Evolutionary conservation across 2,113 vertebrate genomes (phyloP).

Genomic region (Uria lomvia): DNA sequence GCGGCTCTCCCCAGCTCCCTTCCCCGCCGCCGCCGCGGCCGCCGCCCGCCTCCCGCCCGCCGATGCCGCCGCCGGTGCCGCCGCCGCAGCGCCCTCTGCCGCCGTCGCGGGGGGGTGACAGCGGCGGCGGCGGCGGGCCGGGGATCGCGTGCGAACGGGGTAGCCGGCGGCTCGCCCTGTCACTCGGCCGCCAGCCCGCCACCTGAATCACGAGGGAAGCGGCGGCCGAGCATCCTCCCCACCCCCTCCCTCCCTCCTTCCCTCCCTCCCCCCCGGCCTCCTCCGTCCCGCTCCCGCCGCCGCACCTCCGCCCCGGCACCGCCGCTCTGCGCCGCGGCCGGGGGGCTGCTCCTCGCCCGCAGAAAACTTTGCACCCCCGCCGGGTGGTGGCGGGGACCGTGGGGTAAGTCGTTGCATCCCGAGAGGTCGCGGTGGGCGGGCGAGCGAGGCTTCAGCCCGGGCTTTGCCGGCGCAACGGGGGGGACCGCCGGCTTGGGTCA

Average conservation of each 20-base stretch:
- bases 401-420: constrained; percentile 1
- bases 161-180: neutral
- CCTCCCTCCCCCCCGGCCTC: neutral
- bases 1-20: neutral
- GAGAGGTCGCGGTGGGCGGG: neutral
- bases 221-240: constrained; percentile 45
- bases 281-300: neutral
- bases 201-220: constrained; percentile 51
- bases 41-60: neutral
- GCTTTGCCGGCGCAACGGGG: neutral
- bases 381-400: neutral
- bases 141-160: constrained; percentile 27
- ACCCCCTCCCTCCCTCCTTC: neutral
- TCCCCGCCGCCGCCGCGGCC: neutral
- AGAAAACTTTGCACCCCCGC: constrained; percentile 18
- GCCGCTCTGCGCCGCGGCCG: neutral
- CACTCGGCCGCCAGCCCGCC: constrained; percentile 31
- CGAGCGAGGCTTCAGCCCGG: neutral
- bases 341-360: neutral
- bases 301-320: neutral
- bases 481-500: neutral
- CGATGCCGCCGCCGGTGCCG: neutral
- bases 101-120: neutral
- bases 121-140: neutral
- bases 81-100: neutral